These are phyloP conservation scores for Chloropsis cyanopogon DNA, from an alignment of 2,113 vertebrate genomes.

Conservation along the genomic window DNA sequence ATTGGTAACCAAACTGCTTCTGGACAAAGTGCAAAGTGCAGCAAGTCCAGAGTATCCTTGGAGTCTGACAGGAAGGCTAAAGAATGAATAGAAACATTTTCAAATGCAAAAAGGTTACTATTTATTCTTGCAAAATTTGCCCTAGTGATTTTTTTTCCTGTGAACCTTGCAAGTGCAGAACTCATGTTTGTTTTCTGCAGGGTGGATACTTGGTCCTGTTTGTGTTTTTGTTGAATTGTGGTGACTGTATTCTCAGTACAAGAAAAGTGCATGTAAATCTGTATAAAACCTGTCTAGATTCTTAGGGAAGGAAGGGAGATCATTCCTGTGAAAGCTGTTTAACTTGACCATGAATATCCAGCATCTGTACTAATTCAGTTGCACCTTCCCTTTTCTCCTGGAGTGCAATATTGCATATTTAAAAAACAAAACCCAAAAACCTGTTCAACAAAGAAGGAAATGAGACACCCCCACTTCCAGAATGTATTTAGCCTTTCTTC, in stretches of 20 bases:
- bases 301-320: neutral
- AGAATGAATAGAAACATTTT: constrained; percentile 1
- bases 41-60: constrained; percentile 14
- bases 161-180: neutral
- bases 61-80: neutral
- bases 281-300: neutral
- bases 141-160: neutral
- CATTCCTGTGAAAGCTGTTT: neutral
- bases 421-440: neutral
- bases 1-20: constrained; percentile 36
- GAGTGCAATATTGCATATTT: neutral
- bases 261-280: neutral
- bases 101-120: neutral
- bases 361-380: neutral
- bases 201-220: neutral
- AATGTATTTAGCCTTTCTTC: neutral
- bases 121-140: constrained; percentile 11
- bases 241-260: neutral
- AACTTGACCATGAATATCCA: neutral
- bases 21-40: constrained; percentile 52
- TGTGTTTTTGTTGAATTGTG: neutral
- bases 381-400: neutral
- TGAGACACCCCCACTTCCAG: neutral
- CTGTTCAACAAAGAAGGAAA: neutral
- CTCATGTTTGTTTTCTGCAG: neutral